phyloP scores from a whole-genome alignment of 2,113 vertebrate genomes.

The Alexandromys fortis region DNA sequence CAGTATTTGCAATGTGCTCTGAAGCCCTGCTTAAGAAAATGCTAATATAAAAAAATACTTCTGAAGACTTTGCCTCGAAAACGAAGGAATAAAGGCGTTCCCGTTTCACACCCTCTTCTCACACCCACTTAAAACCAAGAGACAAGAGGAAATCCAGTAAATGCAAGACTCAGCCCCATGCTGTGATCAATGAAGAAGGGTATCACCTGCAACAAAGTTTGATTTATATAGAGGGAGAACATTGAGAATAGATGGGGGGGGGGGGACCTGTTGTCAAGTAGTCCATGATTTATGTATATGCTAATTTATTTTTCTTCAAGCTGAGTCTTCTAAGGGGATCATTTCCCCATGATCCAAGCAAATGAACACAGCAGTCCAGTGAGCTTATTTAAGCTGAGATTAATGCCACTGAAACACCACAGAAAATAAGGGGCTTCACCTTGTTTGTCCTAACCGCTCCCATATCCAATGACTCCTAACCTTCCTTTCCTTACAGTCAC shows the following conservation, averaged over 20 bases:
- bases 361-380: background rate
- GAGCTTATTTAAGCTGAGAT: background rate
- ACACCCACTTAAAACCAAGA: slow-evolving; percentile 33
- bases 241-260: background rate
- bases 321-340: background rate
- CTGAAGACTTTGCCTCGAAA: background rate
- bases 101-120: background rate
- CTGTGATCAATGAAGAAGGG: background rate
- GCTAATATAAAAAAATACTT: slow-evolving; percentile 23
- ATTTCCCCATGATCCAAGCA: background rate
- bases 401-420: background rate
- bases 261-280: background rate
- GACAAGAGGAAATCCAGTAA: background rate
- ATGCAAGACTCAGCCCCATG: background rate
- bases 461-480: background rate
- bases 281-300: slow-evolving; percentile 1
- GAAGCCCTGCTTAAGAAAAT: background rate
- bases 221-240: background rate
- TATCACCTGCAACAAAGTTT: background rate
- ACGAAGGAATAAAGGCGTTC: background rate
- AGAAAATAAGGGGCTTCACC: background rate
- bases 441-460: background rate
- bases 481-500: background rate
- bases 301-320: slow-evolving; percentile 41
- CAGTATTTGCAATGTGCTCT: background rate